Conservation (phyloP, 2,888 invertebrate species). For the Eudemis profundana region DNA sequence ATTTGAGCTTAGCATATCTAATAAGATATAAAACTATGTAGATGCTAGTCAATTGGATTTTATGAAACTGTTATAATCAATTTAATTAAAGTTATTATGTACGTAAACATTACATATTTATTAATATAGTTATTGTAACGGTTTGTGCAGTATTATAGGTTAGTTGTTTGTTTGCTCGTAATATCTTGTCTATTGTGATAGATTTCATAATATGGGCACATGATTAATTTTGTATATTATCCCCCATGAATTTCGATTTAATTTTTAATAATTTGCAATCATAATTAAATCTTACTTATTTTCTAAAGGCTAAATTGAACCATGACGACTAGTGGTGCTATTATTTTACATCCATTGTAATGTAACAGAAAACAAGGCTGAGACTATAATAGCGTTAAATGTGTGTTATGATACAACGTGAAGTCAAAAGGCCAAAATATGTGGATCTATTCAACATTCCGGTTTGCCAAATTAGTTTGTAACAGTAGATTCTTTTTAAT, state of each 20-base stretch:
- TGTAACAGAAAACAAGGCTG: conserved; percentile 35
- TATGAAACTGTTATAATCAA: conserved; percentile 71
- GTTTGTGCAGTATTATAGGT: conserved; percentile 83
- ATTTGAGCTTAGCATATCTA: conserved; percentile 44
- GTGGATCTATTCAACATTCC: conserved; percentile 75
- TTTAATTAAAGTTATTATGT: conserved; percentile 68
- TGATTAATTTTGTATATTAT: conserved; percentile 52
- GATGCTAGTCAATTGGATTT: conserved; percentile 82
- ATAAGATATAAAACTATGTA: conserved; percentile 66
- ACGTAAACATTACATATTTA: conserved; percentile 65
- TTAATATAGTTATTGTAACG: conserved; percentile 49
- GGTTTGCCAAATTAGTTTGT: conserved; percentile 77
- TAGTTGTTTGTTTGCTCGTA: conserved; percentile 75
- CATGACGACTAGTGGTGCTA: conserved; percentile 40
- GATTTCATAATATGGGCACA: conserved; percentile 65
- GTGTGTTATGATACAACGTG: conserved; percentile 13
- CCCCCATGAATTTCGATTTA: conserved; percentile 20
- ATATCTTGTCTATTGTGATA: conserved; percentile 74
- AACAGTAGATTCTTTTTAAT: conserved; percentile 57
- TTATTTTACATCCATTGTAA: conserved; percentile 24
- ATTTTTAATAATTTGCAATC: conserved; percentile 27
- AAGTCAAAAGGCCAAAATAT: conserved; percentile 63
- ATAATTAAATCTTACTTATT: not conserved
- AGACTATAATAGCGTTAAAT: conserved; percentile 33
- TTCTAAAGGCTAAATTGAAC: conserved; percentile 24